A percentile compares a stretch with the other conserved stretches of the same genome.
Evolutionary conservation across 2,113 vertebrate genomes (phyloP).

Genomic region (Cryptotis parvus): DNA sequence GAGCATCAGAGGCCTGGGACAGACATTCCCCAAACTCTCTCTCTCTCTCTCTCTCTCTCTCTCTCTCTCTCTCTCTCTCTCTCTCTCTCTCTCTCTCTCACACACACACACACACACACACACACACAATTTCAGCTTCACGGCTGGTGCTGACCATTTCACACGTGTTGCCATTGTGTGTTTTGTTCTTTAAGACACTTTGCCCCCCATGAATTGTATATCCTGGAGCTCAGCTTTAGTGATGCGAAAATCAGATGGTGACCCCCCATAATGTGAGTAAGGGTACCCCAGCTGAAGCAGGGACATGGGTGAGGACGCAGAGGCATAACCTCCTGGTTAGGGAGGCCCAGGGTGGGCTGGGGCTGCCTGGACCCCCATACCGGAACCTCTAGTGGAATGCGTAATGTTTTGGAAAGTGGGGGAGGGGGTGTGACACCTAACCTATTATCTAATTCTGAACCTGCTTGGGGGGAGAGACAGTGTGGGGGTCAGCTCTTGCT

Average conservation of each 20-base stretch:
- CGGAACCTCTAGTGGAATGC: not conserved
- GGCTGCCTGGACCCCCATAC: rapidly evolving
- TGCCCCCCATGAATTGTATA: not conserved
- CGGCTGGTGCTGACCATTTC: not conserved
- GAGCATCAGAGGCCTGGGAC: not conserved
- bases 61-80: too few species aligned
- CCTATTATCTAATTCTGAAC: too few species aligned
- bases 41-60: too few species aligned
- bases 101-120: too few species aligned
- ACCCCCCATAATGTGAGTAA: not conserved
- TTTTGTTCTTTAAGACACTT: not conserved
- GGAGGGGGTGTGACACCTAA: too few species aligned
- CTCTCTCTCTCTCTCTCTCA: too few species aligned
- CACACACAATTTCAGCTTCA: too few species aligned
- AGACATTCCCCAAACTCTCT: too few species aligned
- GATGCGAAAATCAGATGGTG: not conserved
- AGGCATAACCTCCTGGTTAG: slow-evolving; percentile 20
- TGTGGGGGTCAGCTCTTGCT: too few species aligned
- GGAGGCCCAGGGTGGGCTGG: not conserved
- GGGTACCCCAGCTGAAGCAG: not conserved
- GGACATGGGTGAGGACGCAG: slow-evolving; percentile 3
- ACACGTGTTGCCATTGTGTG: not conserved
- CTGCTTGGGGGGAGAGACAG: not conserved
- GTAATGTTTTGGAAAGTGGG: too few species aligned
- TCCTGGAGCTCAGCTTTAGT: not conserved